A percentile compares a stretch with the other conserved stretches of the same genome.
phyloP scores from a whole-genome alignment of 2,797 vertebrate genomes.

The Gymnopithys bicolor region DNA sequence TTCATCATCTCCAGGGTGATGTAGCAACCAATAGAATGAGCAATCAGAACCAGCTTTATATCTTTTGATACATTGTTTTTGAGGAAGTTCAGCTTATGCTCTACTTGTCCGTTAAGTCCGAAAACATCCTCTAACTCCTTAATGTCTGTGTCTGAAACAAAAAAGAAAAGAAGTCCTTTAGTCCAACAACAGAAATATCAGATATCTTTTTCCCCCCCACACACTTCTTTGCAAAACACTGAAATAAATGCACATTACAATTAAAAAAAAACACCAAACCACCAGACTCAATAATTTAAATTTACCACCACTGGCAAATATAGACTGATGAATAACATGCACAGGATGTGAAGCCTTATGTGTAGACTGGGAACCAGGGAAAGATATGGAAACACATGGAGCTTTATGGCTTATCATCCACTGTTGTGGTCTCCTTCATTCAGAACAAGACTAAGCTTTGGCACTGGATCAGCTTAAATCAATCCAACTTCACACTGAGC shows the following conservation, averaged over 20 bases:
- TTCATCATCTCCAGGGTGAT: slow-evolving; percentile 92
- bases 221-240: not conserved
- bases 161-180: slow-evolving; percentile 16
- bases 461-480: not conserved
- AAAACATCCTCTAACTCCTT: slow-evolving; percentile 83
- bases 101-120: slow-evolving; percentile 89
- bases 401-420: not conserved
- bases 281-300: not conserved
- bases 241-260: not conserved
- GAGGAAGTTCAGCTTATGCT: slow-evolving; percentile 93
- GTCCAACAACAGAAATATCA: not conserved
- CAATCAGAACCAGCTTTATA: slow-evolving; percentile 86
- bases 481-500: not conserved
- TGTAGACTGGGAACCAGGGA: not conserved
- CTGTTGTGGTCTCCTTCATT: not conserved
- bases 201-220: accelerated
- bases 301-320: not conserved
- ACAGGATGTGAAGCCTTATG: not conserved
- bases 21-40: slow-evolving; percentile 94
- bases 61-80: slow-evolving; percentile 85
- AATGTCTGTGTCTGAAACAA: slow-evolving; percentile 78
- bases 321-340: not conserved
- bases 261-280: not conserved
- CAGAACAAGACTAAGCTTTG: not conserved
- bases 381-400: not conserved